Base-by-base conservation (phyloP, 2,888 invertebrate genomes). In the Calliphora vomitoria region DNA sequence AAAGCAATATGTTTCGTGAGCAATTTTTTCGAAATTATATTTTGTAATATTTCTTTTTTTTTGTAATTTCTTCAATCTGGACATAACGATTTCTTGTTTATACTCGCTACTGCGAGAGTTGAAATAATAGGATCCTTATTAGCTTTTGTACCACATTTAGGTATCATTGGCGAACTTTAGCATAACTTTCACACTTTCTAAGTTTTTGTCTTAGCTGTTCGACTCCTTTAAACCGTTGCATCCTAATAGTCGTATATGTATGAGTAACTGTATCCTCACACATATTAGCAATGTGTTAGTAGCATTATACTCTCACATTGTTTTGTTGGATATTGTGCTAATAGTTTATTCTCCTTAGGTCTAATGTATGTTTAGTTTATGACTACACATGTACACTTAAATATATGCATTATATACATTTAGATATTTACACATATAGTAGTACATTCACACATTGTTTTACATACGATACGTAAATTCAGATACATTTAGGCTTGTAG, bases 271-370 rank as follows among this genome's bases (percentile, higher is more conserved):
- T 60, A 31, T 5, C 8, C 55, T 50, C 38, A 41, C n/a, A 53
- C 64, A 20, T 10, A 31, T 53, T 35, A n/a, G 18, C 20, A 53
- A 3, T 38, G 20, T 64, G 31, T 50, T 50, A 20, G 11, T 50
- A 15, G 50, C 64, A 20, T 31, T 20, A 38, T 76, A 25, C 31
- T 66, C 25, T 20, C 68, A 38, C 11, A 66, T 50, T 69, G 47
- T 55, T 47, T 62, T 10, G 31, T 13, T 38, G 47, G 69, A 58
- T 69, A 71, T 69, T 47, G 47, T 80, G 58, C 47, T 80, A 79
- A 79, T 69, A 58, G 68, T 47, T 79, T 69, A 47, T 60, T 31
- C 58, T 69, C 58, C 58, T 44, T 60, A 15, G 41, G 41, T 47
- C 35, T 44, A 35, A 58, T 68, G 44, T 20, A 35, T 79, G 44